Evolutionary conservation across 2,797 vertebrate species (phyloP), one percentile per base, ranked within the genome.

Genomic region (Manis javanica): DNA sequence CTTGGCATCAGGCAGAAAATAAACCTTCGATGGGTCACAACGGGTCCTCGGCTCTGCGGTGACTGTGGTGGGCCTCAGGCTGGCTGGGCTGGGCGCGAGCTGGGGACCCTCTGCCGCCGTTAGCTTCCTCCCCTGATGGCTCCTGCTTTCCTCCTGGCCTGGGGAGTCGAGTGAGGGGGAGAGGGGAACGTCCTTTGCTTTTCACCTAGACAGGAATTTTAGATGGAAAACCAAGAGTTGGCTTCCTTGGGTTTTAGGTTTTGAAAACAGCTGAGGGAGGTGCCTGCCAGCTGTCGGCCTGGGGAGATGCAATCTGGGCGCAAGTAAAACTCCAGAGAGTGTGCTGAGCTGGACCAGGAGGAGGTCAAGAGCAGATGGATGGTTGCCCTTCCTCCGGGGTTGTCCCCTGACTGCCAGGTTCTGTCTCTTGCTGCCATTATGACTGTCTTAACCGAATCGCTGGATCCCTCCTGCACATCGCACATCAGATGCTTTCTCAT

Each of bases 101-200:
- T 39, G 15, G 51, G 26, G 11, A 46, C 0, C 55, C 59, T 57
- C n/a, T 23, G 68, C 0, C 42, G 46, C 39, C 34, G 21, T 61
- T 51, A 61, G 31, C 69, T 9, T 10, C 14, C 23, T 53, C 16
- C 7, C 29, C 82, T 55, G 31, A 49, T 24, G 13, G 21, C 24
- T 24, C 64, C 63, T 21, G 2, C 11, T 34, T 10, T 23, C 3
- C 42, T 71, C 53, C 69, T 64, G 14, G 26, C 11, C 61, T 51
- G 49, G 53, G 3, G 3, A 57, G 18, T 49, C 59, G 23, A 13
- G 49, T 0, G 1, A 0, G 53, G 1, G 9, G 8, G 3, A 42
- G 51, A 59, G 31, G 31, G 31, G 31, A 42, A 26, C 46, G 55
- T n/a, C 16, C 61, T 69, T 88, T 69, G n/a, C 29, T 16, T 66